Percentiles rank a stretch among this genome's conserved stretches.
These are phyloP conservation scores for Danaus plexippus DNA, from an alignment of 1,140 invertebrate species.

Conservation along the genomic window DNA sequence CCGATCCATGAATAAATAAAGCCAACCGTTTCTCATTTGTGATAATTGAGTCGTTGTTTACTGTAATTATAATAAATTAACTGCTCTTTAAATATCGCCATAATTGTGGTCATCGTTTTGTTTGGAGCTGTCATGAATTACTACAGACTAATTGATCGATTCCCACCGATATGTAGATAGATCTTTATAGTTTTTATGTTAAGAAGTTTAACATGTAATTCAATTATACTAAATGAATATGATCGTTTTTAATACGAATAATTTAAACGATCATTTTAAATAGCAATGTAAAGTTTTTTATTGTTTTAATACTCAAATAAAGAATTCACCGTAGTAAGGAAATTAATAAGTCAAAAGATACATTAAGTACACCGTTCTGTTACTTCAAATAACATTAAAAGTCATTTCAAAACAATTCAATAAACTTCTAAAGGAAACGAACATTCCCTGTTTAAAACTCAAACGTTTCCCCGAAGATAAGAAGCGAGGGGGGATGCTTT, in stretches of 20 bases:
- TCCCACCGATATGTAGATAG: constrained; percentile 1
- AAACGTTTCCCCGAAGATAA: constrained; percentile 35
- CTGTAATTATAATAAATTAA: constrained; percentile 21
- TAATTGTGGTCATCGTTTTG: constrained; percentile 14
- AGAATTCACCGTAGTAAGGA: too few relatives aligned
- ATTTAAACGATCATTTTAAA: too few relatives aligned
- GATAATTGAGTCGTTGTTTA: constrained; percentile 30
- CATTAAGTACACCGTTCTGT: neutral
- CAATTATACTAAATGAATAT: too few relatives aligned
- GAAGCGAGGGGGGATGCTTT: constrained; percentile 28
- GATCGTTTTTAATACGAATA: too few relatives aligned
- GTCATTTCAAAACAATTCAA: constrained; percentile 17
- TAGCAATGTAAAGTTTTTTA: too few relatives aligned
- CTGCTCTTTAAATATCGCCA: constrained; percentile 14
- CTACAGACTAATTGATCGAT: constrained; percentile 8
- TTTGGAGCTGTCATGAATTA: constrained; percentile 7
- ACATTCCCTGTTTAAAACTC: constrained; percentile 31
- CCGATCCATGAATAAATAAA: constrained; percentile 28
- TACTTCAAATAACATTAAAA: constrained; percentile 2
- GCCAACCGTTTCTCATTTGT: constrained; percentile 24
- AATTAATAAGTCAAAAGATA: too few relatives aligned
- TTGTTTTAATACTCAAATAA: too few relatives aligned
- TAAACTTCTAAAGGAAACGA: constrained; percentile 16
- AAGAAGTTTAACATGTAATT: too few relatives aligned
- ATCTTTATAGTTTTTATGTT: too few relatives aligned